Base-by-base conservation (phyloP, 2,797 vertebrate species). In the Sebastiscus tertius region DNA sequence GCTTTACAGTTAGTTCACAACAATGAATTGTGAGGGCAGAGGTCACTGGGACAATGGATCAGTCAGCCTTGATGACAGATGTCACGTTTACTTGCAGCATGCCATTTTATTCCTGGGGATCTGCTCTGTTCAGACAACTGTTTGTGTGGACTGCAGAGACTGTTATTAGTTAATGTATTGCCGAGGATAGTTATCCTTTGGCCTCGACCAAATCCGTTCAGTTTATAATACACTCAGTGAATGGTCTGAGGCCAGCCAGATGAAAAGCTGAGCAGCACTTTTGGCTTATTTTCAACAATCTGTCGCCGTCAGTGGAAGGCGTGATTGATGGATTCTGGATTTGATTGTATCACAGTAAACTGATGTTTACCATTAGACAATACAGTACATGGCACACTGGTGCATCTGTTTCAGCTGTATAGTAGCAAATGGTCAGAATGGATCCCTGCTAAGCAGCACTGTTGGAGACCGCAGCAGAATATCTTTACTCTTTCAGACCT, bases 81-180 rank as follows among this genome's bases (percentile, higher is more conserved):
- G 84, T 78, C 64, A 24, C 6, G 11, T 68, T 75, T 33, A 70
- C 52, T 65, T 72, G 66, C 67, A 36, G 49, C 65, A 4, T 34
- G 60, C 14, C 67, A 49, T 81, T 74, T 70, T 20, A 39, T 86
- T 72, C 78, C 58, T 27, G 59, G 42, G 62, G 49, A 82, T 83
- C 42, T 31, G 55, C 54, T 72, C 34, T 58, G 72, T 14, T 27
- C 13, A 66, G 60, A 64, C 80, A 36, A 33, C 22, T 24, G 72
- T 70, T 24, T 68, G 77, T 39, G 60, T 67, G 59, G 33, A 68
- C 70, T 34, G 72, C 63, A 59, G 64, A 56, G 68, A 33, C 49
- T 75, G 42, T 46, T 46, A 60, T 54, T 54, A 33, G 60, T 79
- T 88, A 86, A 82, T 85, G 81, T 85, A 78, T 82, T 80, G 75